phyloP scores from a whole-genome alignment of 1,140 invertebrate species.

The Heliconius melpomene region DNA sequence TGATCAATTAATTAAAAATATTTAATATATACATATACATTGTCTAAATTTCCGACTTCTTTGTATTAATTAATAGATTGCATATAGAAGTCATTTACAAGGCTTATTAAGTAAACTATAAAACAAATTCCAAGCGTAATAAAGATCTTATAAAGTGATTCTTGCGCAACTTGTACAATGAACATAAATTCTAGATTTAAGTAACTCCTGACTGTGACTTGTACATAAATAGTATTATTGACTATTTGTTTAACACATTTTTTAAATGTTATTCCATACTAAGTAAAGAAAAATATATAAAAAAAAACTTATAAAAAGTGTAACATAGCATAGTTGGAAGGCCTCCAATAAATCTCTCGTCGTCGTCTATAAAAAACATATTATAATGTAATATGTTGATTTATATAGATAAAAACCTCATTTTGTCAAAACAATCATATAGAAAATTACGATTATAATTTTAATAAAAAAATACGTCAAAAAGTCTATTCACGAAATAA shows the following conservation, averaged over 20 bases:
- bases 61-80: not conserved
- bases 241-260: too few species aligned
- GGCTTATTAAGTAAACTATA: not conserved
- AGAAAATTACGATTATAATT: too few species aligned
- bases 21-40: not conserved
- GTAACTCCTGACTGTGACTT: not conserved
- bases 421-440: too few species aligned
- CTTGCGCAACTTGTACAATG: not conserved
- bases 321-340: too few species aligned
- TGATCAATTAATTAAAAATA: not conserved
- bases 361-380: too few species aligned
- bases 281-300: not conserved
- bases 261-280: not conserved
- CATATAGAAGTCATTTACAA: not conserved
- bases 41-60: not conserved
- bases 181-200: not conserved
- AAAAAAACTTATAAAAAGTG: not conserved
- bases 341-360: too few species aligned
- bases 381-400: too few species aligned
- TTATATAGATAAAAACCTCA: too few species aligned
- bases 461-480: not conserved
- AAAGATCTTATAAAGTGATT: conserved; percentile 13
- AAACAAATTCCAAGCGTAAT: conserved; percentile 12
- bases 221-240: not conserved
- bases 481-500: not conserved